Evolutionary conservation across 2,113 vertebrate genomes (phyloP), one percentile per base, ranked within the genome.

Genomic region (Chamaetylas fuelleborni): DNA sequence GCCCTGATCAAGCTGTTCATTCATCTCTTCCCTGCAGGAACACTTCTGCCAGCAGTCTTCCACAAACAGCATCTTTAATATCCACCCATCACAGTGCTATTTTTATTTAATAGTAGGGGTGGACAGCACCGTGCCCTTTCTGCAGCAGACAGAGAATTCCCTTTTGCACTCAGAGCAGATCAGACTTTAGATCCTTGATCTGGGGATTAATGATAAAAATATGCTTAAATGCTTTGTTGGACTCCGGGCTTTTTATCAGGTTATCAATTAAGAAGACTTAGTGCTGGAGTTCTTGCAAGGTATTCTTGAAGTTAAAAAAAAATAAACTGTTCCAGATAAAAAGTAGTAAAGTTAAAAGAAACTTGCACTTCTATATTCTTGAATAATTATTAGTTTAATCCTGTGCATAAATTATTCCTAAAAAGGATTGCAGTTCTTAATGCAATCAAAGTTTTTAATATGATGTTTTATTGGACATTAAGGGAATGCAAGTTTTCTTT

Each of bases 21-120:
- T 87, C 54, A 70, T 43, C 23, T 33, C 33, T 76, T 14, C 61
- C 20, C 45, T 87, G 5, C 28, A 61, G 60, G 66, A 50, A 33
- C 42, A 6, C 18, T 53, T 74, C 25, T 92, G 25, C 36, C 51
- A 82, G 42, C 66, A 74, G 38, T 62, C 38, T 74, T 62, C n/a
- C 56, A 50, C 4, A 2, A 57, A 56, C 36, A 71, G 5, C 8
- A 0, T 71, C 65, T 78, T 8, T 45, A 81, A 53, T 31, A 81
- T 6, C 23, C n/a, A 29, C 62, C 0, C 0, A 45, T 60, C 19
- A 33, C 34, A 22, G 29, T 40, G 28, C 77, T 67, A 3, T 34
- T 71, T 23, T 64, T 64, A 48, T 74, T 64, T 74, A 45, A 40
- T 14, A 51, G 18, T 28, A 22, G 20, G 51, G 47, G 36, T 73